Conservation (phyloP, 2,113 vertebrate species). For the Psammodynastes pulverulentus region DNA sequence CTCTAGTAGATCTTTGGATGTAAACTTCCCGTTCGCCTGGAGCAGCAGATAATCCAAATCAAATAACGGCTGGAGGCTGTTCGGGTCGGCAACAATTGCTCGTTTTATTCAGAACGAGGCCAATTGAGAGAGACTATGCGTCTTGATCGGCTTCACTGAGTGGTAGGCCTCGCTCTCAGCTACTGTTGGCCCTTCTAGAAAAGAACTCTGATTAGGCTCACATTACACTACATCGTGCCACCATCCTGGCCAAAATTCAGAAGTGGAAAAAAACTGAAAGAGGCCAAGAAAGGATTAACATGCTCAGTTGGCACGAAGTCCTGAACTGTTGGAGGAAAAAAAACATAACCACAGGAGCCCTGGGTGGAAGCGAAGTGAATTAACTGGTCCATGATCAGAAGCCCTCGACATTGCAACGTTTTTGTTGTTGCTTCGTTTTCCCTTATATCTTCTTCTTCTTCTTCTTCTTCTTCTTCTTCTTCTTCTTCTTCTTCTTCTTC, state of each 20-base stretch:
- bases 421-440: background rate
- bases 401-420: background rate
- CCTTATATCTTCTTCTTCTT: background rate
- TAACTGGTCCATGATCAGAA: background rate
- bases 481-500: no score
- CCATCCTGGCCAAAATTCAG: background rate
- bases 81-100: background rate
- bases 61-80: background rate
- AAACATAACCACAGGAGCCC: background rate
- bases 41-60: background rate
- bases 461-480: no score
- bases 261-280: background rate
- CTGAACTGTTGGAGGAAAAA: background rate
- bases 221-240: background rate
- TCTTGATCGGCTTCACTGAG: background rate
- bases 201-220: background rate
- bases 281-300: background rate
- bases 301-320: background rate
- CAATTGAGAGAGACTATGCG: background rate
- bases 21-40: no score
- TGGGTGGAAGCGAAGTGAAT: background rate
- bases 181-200: background rate
- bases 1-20: no score
- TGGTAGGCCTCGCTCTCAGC: background rate
- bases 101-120: background rate